Base-by-base conservation (phyloP, 2,888 invertebrate species). In the Phyto melanocephala region DNA sequence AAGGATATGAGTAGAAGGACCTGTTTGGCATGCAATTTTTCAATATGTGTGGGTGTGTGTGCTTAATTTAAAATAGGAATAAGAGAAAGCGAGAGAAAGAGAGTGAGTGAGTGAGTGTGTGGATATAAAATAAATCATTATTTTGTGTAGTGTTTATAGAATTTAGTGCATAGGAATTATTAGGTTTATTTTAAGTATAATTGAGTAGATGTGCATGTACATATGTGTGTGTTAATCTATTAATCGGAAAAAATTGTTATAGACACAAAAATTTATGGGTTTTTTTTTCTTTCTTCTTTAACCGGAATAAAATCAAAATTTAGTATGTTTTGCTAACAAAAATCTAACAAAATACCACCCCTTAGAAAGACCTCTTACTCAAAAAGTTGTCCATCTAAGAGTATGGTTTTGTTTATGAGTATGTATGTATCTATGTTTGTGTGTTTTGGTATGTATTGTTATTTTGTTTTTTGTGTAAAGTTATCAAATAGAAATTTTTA, bases 101-200 rank as follows among this genome's bases (percentile, higher is more conserved):
- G 60, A 42, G 42, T 20, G 42, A 35, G 22, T 17, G 33, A 62
- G 28, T 33, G n/a, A n/a, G n/a, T n/a, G n/a, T n/a, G n/a, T n/a
- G n/a, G n/a, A n/a, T 33, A 50, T 54, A 20, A 80, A 71, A 76
- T 77, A 77, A 76, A 81, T 76, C 76, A 81, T 77, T 75, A 58
- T 67, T 54, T 54, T 71, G 58, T 63, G 76, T 54, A 76, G 63
- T 63, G 80, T 68, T 58, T 63, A 74, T 67, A 75, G 67, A 71
- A 78, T 71, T 78, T 78, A 75, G 76, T 85, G 85, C 84, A 84
- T 83, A 83, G 85, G 85, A 83, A 85, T 85, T 85, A 78, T 79
- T 71, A 52, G 79, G 79, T 65, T 79, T 79, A 80, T 72, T 72
- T 81, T 35, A 33, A 47, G 6, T 6, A 47, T 6, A 54, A 22